Evolutionary conservation across 2,113 vertebrate genomes (phyloP).

Genomic region (Dicrurus megarhynchus): DNA sequence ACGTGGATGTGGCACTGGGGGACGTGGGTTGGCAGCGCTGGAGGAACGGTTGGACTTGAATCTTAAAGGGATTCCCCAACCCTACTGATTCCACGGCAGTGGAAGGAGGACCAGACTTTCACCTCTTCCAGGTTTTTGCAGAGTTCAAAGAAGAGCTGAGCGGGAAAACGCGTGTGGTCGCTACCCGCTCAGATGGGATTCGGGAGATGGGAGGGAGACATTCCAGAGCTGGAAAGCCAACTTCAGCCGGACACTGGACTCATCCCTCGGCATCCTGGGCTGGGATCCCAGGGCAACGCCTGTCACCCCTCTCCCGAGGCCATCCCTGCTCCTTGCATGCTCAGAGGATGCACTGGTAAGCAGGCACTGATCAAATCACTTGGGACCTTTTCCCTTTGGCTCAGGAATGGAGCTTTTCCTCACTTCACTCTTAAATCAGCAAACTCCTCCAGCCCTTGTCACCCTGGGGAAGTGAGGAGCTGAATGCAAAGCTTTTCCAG

Average conservation of each 20-base stretch:
- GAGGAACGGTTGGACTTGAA: fast-evolving
- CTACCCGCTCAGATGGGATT: fast-evolving
- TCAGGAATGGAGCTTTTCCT: neutral
- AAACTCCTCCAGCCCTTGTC: neutral
- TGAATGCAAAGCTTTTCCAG: neutral
- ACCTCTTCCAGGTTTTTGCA: neutral
- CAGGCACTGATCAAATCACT: neutral
- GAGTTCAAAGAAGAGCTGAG: neutral
- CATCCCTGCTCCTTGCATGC: fast-evolving
- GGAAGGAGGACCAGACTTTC: fast-evolving
- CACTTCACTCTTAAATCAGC: neutral
- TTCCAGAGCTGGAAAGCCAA: neutral
- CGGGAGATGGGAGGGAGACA: too few species aligned
- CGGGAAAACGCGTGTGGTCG: fast-evolving
- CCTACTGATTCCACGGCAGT: neutral
- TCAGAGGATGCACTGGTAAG: neutral
- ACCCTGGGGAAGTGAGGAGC: neutral
- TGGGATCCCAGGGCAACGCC: fast-evolving
- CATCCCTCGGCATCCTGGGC: neutral
- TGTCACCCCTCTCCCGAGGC: fast-evolving
- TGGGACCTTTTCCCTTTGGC: neutral
- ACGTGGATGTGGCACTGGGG: neutral
- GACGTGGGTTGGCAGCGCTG: neutral
- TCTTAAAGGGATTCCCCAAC: neutral
- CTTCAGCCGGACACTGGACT: neutral